Evolutionary conservation across 2,113 vertebrate genomes (phyloP), one percentile per base, ranked within the genome.

Genomic region (Cromileptes altivelis): DNA sequence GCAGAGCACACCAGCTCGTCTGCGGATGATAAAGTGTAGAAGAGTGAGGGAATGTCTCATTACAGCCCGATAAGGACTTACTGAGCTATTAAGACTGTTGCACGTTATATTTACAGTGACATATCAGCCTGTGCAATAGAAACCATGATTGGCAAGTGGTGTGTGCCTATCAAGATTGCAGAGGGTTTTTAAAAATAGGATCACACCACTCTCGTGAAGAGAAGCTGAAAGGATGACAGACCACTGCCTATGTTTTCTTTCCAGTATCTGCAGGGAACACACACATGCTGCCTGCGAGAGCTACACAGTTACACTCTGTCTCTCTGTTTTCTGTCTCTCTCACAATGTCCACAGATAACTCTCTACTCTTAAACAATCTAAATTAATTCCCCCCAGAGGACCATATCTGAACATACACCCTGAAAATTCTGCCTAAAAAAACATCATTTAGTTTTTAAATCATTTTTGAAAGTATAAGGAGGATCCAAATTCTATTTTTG

Each of bases 101-200:
- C 84, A 85, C 58, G 49, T 91, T 93, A 90, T 82, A 92, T 88
- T 93, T 87, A 80, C 78, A 83, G 78, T 93, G 94, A 95, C 95
- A 95, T 95, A 95, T 96, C 95, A 86, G 89, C 81, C 87, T 63
- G 71, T 55, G 64, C 93, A 91, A 94, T 89, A 87, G 86, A 88
- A 92, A 81, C 91, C 83, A 92, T 95, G 95, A 95, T 92, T 96
- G 95, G 88, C 95, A 95, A 86, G 91, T 91, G 86, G 88, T 86
- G 87, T 80, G 78, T 81, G 86, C 81, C 85, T 72, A 91, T 93
- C 86, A 87, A 93, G 94, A 95, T 94, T 88, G 82, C 64, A 75
- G 68, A 37, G 73, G 65, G 62, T 85, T 60, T 53, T 80, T 63
- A 90, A 87, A 93, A 94, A 94, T 90, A 94, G 89, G 81, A 86